Percentiles rank a stretch among this genome's conserved stretches.
Evolutionary conservation across 2,888 invertebrate genomes (phyloP).

Genomic region (Saturnia pavonia): DNA sequence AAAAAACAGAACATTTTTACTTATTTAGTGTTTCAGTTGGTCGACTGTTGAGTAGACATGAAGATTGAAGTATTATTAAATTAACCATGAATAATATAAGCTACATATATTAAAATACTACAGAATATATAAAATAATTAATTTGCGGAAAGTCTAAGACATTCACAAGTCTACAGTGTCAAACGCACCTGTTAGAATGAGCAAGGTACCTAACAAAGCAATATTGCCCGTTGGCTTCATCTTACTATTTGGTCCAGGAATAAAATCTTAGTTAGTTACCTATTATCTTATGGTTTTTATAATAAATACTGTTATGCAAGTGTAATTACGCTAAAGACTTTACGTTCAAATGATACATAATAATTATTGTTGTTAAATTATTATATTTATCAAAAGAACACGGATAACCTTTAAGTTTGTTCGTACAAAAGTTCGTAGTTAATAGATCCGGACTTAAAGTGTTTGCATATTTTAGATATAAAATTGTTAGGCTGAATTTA

Average conservation of each 20-base stretch:
- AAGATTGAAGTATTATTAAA: not conserved
- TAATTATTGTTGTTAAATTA: not conserved
- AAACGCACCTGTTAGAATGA: slow-evolving; percentile 7
- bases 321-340: not conserved
- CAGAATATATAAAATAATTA: not conserved
- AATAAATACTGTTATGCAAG: not conserved
- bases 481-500: too few relatives aligned
- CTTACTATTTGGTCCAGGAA: not conserved
- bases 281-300: not conserved
- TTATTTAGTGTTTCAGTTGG: not conserved
- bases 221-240: not conserved
- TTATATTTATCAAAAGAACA: not conserved
- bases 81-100: not conserved
- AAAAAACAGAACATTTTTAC: not conserved
- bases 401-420: too few relatives aligned
- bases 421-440: too few relatives aligned
- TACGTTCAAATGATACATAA: not conserved
- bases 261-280: not conserved
- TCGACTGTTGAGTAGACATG: not conserved
- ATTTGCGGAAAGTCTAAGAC: not conserved
- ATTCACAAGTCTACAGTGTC: not conserved
- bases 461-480: too few relatives aligned
- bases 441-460: too few relatives aligned
- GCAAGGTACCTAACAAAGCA: not conserved
- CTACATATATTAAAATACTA: not conserved